Evolutionary conservation across 2,797 vertebrate genomes (phyloP), one percentile per base, ranked within the genome.

Genomic region (Vireo griseus): DNA sequence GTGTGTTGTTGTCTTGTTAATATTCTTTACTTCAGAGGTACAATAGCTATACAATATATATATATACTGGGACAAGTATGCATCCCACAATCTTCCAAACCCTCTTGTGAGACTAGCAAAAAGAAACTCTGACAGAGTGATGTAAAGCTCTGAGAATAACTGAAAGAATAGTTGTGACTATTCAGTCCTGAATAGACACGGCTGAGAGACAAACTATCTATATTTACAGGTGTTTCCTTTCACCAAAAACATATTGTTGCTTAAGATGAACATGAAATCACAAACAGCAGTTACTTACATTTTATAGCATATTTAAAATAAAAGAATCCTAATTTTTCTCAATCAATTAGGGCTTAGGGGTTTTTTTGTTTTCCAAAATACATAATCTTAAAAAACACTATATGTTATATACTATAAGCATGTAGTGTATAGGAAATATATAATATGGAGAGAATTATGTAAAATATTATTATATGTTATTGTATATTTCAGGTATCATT

Each of bases 291-390:
- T 39, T 45, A 13, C 15, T 73, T 66, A 50, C 22, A n/a, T 73
- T 51, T 68, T 87, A 22, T 51, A 65, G 5, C 13, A 8, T 48
- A 66, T 25, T 74, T 62, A 31, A 82, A 75, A 71, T 22, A 2
- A 44, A 50, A 35, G 3, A 69, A 40, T 35, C 0, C 15, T 65
- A 7, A 3, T n/a, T 59, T 80, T 63, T 51, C 8, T 79, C 63
- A 10, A 42, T 29, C 16, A 10, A 1, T 42, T 24, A 44, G 9
- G 1, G n/a, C 58, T 69, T 10, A 5, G 5, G 5, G 2, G 1
- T 2, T 7, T 47, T 9, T 15, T n/a, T 16, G 1, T 12, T 77
- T 28, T 37, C 17, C 13, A 51, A 61, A 76, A 40, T 11, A 25
- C 33, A 28, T 67, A 45, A n/a, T 59, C 13, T 45, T 39, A 24